A percentile compares a stretch with the other conserved stretches of the same genome.
Conservation (phyloP, 2,888 invertebrate genomes). For the Morpho deidamia region DNA sequence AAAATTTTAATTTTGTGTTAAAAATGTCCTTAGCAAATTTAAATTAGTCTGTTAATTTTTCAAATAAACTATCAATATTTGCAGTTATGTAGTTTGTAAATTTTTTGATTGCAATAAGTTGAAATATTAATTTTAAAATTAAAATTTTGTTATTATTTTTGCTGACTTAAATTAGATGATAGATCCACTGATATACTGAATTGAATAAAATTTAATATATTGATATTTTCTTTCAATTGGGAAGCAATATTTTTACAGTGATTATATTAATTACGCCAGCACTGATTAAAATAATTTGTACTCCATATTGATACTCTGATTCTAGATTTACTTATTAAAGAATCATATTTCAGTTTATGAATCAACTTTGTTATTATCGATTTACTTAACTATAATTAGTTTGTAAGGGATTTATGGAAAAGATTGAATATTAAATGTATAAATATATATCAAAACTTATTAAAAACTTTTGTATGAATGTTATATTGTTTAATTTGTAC, state of each 20-base stretch:
- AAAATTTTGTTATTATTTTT: too few relatives aligned
- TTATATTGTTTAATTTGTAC: constrained; percentile 32
- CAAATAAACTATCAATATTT: too few relatives aligned
- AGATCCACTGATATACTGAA: too few relatives aligned
- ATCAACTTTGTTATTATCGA: constrained; percentile 16
- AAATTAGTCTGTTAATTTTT: too few relatives aligned
- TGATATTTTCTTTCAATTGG: background rate
- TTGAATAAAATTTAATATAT: too few relatives aligned
- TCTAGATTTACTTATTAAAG: constrained; percentile 19
- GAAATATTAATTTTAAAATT: too few relatives aligned
- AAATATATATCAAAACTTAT: constrained; percentile 28
- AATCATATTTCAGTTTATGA: constrained; percentile 19
- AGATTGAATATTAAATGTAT: constrained; percentile 18
- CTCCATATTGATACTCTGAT: constrained; percentile 13
- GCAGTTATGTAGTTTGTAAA: too few relatives aligned
- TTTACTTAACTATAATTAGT: constrained; percentile 11
- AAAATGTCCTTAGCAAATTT: too few relatives aligned
- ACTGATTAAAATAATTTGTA: constrained; percentile 4
- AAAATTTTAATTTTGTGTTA: too few relatives aligned
- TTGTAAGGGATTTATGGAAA: constrained; percentile 16
- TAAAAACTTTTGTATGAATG: constrained; percentile 26
- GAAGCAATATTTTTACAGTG: background rate
- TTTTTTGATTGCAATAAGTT: too few relatives aligned
- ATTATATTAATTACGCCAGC: background rate
- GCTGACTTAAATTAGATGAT: too few relatives aligned